Evolutionary conservation across 2,113 vertebrate species (phyloP).

Genomic region (Lepisosteus oculatus): DNA sequence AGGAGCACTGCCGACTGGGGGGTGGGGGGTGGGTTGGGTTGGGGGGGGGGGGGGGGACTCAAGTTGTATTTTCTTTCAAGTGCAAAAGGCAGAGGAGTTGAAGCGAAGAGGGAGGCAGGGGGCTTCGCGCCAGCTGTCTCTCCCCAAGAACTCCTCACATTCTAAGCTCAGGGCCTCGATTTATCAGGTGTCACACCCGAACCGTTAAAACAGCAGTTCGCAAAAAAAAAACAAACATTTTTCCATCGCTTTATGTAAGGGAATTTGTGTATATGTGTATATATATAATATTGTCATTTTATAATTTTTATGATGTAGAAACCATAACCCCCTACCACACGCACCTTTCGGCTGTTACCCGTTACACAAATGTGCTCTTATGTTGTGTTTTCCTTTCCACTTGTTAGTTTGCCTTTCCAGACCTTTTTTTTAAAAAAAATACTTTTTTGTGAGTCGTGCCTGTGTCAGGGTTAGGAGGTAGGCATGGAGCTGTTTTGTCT

Average conservation of each 20-base stretch:
- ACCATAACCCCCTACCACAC: slow-evolving; percentile 13
- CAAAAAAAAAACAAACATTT: slow-evolving; percentile 77
- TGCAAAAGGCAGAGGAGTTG: slow-evolving; percentile 32
- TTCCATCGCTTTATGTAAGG: slow-evolving; percentile 38
- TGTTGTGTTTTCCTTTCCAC: slow-evolving; percentile 29
- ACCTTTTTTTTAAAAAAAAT: background rate
- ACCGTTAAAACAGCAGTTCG: slow-evolving; percentile 38
- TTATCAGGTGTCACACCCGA: slow-evolving; percentile 74
- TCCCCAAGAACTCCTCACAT: slow-evolving; percentile 66
- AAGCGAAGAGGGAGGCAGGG: slow-evolving; percentile 47
- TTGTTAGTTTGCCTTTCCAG: background rate
- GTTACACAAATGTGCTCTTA: slow-evolving; percentile 37
- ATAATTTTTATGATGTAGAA: background rate
- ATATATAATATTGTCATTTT: slow-evolving; percentile 2
- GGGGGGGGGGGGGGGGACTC: slow-evolving; percentile 28
- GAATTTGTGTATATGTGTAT: slow-evolving; percentile 20
- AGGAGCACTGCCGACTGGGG: slow-evolving; percentile 43
- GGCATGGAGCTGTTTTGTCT: slow-evolving; percentile 17
- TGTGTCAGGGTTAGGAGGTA: slow-evolving; percentile 11
- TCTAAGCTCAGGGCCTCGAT: slow-evolving; percentile 91
- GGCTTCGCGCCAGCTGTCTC: slow-evolving; percentile 66
- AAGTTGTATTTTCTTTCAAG: slow-evolving; percentile 36
- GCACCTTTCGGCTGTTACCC: slow-evolving; percentile 12
- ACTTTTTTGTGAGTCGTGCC: background rate
- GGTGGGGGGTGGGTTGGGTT: slow-evolving; percentile 50